These are phyloP conservation scores for Pristionchus maxplancki DNA, from an alignment of 2,888 invertebrate genomes.

Conservation along the genomic window DNA sequence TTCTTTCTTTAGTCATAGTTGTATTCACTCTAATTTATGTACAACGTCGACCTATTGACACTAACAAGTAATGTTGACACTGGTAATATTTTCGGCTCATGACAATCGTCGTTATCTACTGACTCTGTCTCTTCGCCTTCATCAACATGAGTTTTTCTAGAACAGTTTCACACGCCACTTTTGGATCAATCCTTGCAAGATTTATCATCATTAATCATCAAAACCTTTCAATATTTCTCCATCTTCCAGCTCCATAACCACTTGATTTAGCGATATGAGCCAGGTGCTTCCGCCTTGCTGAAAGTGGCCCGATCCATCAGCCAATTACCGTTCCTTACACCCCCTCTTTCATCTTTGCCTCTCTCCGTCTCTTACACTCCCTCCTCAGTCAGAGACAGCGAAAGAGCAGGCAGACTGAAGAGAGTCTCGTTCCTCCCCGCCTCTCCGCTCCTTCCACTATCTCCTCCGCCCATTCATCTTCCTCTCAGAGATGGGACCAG, in stretches of 20 bases:
- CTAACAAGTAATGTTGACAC: neutral
- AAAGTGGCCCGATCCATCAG: conserved; percentile 3
- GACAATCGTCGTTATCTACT: neutral
- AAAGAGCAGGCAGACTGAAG: neutral
- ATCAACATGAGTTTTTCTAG: too few relatives aligned
- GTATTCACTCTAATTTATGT: neutral
- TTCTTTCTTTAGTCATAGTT: too few relatives aligned
- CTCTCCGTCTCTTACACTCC: neutral
- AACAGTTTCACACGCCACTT: too few relatives aligned
- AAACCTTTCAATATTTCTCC: neutral
- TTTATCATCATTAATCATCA: too few relatives aligned
- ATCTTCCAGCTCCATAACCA: neutral
- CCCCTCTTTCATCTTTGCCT: neutral
- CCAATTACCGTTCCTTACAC: conserved; percentile 46
- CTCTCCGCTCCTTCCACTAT: neutral
- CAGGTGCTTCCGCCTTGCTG: neutral
- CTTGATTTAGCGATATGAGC: neutral
- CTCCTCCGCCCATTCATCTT: neutral
- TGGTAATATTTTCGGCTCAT: neutral
- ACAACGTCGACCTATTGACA: too few relatives aligned
- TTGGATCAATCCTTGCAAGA: too few relatives aligned
- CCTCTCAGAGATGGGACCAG: neutral
- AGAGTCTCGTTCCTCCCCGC: neutral
- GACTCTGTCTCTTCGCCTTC: neutral
- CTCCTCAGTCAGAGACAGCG: neutral